Conservation (phyloP, 2,888 invertebrate genomes). For the Peribatodes rhomboidaria region DNA sequence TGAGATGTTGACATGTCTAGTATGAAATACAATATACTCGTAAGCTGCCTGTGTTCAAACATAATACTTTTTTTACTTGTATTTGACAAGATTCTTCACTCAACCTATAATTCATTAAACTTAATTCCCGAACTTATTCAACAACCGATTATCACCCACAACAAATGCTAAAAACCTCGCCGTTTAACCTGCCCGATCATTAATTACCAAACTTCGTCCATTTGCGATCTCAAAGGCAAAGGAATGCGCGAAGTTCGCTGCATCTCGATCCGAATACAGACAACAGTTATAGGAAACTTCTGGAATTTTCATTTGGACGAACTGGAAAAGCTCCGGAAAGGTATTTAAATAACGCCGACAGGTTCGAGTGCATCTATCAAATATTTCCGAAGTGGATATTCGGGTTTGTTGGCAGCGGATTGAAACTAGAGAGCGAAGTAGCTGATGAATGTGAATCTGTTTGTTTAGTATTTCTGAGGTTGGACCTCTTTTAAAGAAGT, state of each 20-base stretch:
- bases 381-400: slow-evolving; percentile 18
- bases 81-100: too few species aligned
- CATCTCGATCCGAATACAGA: slow-evolving; percentile 47
- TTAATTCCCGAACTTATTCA: not conserved
- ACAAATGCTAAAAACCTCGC: slow-evolving; percentile 52
- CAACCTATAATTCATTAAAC: not conserved
- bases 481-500: too few species aligned
- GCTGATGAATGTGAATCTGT: slow-evolving; percentile 18
- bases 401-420: not conserved
- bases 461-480: too few species aligned
- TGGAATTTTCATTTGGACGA: slow-evolving; percentile 49
- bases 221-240: slow-evolving; percentile 55
- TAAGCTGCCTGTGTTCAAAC: too few species aligned
- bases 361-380: slow-evolving; percentile 10
- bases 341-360: slow-evolving; percentile 33
- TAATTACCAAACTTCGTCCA: slow-evolving; percentile 65
- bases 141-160: slow-evolving; percentile 38
- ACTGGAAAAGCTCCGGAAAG: slow-evolving; percentile 26
- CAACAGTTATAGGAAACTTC: slow-evolving; percentile 47
- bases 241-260: slow-evolving; percentile 57
- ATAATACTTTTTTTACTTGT: too few species aligned
- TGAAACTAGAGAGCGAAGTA: not conserved
- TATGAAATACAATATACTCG: too few species aligned
- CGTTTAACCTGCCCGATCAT: slow-evolving; percentile 55
- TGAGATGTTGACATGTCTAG: too few species aligned